Percentiles rank a stretch among this genome's conserved stretches.
phyloP scores from a whole-genome alignment of 2,888 invertebrate genomes.

The Pollenia angustigena region DNA sequence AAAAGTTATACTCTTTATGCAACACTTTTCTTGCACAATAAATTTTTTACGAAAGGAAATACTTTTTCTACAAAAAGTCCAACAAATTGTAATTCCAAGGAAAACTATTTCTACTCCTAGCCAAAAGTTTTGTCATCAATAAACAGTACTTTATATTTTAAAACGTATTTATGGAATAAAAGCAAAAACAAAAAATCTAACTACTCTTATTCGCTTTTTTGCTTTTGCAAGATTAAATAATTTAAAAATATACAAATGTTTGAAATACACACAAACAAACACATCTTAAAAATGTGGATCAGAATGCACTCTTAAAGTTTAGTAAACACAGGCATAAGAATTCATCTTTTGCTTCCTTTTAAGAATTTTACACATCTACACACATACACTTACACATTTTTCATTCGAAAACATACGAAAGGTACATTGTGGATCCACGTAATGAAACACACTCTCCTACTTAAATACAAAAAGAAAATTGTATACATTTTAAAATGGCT shows the following conservation, averaged over 20 bases:
- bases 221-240: background rate
- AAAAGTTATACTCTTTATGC: too few species aligned
- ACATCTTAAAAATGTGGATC: background rate
- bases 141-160: too few species aligned
- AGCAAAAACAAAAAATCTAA: too few species aligned
- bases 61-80: too few species aligned
- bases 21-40: too few species aligned
- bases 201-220: too few species aligned
- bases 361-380: background rate
- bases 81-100: too few species aligned
- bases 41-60: too few species aligned
- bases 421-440: background rate
- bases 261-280: background rate
- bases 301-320: constrained; percentile 9
- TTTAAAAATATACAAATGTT: background rate
- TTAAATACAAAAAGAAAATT: constrained; percentile 23
- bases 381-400: background rate
- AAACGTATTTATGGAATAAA: too few species aligned
- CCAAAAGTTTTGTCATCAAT: too few species aligned
- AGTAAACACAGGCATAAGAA: constrained; percentile 19
- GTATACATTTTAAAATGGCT: constrained; percentile 26
- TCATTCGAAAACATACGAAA: background rate
- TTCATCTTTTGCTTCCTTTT: constrained; percentile 10
- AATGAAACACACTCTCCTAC: background rate
- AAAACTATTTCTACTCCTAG: too few species aligned